phyloP scores from a whole-genome alignment of 2,113 vertebrate species.

The Pseudonaja textilis region DNA sequence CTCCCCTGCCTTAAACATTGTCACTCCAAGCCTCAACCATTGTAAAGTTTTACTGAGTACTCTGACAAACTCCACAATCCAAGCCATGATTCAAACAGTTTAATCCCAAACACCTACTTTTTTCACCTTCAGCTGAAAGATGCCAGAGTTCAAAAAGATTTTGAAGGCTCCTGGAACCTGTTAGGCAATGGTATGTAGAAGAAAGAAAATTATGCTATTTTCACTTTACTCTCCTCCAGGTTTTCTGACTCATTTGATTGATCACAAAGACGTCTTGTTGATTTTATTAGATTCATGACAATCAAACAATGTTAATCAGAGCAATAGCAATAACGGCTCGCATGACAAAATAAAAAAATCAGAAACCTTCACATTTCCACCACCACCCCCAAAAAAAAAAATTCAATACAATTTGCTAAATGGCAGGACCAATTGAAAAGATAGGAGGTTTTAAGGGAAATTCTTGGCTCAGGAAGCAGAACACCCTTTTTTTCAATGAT shows the following conservation, averaged over 20 bases:
- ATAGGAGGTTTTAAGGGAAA: not conserved
- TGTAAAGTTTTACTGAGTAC: not conserved
- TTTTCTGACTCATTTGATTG: not conserved
- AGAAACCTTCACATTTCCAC: not conserved
- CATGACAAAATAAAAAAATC: not conserved
- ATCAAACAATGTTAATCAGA: constrained; percentile 15
- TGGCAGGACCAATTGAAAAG: not conserved
- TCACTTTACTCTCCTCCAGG: not conserved
- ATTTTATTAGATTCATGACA: not conserved
- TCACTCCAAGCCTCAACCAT: not conserved
- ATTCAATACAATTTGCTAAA: not conserved
- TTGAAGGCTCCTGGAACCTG: not conserved
- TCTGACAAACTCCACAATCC: not conserved
- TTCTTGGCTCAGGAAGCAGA: not conserved
- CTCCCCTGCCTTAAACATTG: not conserved
- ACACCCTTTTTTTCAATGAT: not conserved
- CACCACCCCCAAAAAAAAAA: too few species aligned
- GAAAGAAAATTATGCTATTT: not conserved
- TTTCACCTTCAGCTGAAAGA: not conserved
- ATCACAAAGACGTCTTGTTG: constrained; percentile 16
- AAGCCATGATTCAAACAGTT: not conserved
- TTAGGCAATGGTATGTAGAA: not conserved
- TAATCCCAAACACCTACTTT: not conserved
- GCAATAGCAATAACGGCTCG: not conserved
- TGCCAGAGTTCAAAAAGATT: not conserved